Conservation (phyloP, 2,797 vertebrate genomes). For the Gallinago stenura region DNA sequence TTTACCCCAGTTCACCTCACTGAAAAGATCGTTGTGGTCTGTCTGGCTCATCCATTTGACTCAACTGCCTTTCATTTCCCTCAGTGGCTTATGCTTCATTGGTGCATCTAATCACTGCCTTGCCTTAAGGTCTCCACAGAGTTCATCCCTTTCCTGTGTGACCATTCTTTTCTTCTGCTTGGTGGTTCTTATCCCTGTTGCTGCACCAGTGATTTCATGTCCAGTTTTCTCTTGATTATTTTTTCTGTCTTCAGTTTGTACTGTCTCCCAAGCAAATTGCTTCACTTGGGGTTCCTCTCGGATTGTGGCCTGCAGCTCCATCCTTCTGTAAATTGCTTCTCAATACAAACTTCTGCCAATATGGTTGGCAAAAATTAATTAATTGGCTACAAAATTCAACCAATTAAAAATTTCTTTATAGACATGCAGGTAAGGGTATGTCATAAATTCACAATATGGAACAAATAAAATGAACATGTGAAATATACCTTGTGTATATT, state of each 20-base stretch:
- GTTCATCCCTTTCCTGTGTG: not conserved
- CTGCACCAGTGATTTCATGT: not conserved
- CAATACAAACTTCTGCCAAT: not conserved
- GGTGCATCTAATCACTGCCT: conserved; percentile 17
- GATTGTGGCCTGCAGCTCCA: not conserved
- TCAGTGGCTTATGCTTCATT: conserved; percentile 6
- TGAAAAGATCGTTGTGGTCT: not conserved
- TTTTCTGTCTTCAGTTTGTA: not conserved
- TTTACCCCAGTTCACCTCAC: not conserved
- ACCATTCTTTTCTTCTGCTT: not conserved
- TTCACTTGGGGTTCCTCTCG: not conserved
- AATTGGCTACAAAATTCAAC: not conserved
- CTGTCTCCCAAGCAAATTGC: not conserved
- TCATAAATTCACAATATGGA: not conserved
- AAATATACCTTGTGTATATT: fast-evolving
- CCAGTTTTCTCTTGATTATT: not conserved
- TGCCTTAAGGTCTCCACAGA: conserved; percentile 21
- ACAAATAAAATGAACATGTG: not conserved
- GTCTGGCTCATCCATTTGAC: conserved; percentile 15
- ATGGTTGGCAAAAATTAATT: not conserved
- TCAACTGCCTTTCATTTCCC: not conserved
- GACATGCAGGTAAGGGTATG: not conserved
- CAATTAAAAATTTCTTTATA: not conserved
- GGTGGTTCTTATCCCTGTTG: not conserved
- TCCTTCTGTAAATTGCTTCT: not conserved